These are phyloP conservation scores for Pteronura brasiliensis DNA, from an alignment of 2,113 vertebrate species.

Conservation along the genomic window DNA sequence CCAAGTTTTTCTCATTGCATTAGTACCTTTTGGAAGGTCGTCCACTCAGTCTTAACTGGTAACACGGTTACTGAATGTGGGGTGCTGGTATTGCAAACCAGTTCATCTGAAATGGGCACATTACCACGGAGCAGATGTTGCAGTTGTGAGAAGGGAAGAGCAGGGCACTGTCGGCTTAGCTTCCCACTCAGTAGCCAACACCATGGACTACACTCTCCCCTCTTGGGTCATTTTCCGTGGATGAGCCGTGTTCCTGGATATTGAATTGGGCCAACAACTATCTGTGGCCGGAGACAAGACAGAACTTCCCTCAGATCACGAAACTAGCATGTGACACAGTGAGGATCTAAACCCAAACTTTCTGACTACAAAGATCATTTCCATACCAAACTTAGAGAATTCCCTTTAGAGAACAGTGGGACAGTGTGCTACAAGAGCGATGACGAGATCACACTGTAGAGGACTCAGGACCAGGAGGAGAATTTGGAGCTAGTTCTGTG, in stretches of 20 bases:
- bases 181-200: rapidly evolving
- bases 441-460: neutral
- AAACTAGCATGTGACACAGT: too few relatives aligned
- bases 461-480: neutral
- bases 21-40: neutral
- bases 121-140: neutral
- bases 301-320: neutral
- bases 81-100: neutral
- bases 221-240: neutral
- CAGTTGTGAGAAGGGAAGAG: rapidly evolving
- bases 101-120: neutral
- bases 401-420: neutral
- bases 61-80: neutral
- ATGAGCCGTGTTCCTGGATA: neutral
- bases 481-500: neutral
- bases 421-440: neutral
- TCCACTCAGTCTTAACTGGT: rapidly evolving
- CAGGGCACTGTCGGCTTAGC: rapidly evolving
- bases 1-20: neutral
- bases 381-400: neutral
- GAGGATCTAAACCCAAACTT: neutral
- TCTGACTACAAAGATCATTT: neutral
- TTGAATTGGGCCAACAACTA: too few relatives aligned
- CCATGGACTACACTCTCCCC: neutral
- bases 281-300: neutral